Conservation (phyloP, 1,140 invertebrate genomes). For the Heliconius hewitsoni region DNA sequence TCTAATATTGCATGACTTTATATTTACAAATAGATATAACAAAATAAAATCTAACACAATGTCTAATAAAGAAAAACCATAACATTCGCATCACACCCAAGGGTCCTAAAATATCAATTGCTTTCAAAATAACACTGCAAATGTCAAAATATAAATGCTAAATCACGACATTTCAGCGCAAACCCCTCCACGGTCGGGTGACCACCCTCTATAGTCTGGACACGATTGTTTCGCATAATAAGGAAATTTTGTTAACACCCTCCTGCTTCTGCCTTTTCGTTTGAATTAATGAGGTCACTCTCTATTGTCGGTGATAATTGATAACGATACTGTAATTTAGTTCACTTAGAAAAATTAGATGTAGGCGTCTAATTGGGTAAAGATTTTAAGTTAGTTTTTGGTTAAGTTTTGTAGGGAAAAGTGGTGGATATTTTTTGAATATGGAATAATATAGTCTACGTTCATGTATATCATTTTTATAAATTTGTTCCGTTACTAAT, state of each 20-base stretch:
- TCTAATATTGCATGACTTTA: no score
- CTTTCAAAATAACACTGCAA: constrained; percentile 47
- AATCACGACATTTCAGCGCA: constrained; percentile 43
- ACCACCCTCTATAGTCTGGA: constrained; percentile 42
- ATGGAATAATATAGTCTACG: no score
- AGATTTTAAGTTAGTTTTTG: no score
- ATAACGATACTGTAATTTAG: not conserved
- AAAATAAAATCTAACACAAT: not conserved
- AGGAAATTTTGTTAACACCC: constrained; percentile 42
- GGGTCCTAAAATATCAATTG: constrained; percentile 14
- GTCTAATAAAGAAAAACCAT: not conserved
- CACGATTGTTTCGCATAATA: constrained; percentile 27
- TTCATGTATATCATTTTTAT: no score
- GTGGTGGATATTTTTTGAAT: no score
- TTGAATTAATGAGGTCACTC: constrained; percentile 30
- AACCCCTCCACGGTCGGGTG: constrained; percentile 42
- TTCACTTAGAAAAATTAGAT: not conserved
- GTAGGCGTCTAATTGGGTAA: not conserved
- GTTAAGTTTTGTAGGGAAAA: no score
- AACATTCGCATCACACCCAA: constrained; percentile 14
- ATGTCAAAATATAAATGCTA: constrained; percentile 56
- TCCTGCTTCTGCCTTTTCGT: constrained; percentile 30
- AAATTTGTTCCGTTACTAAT: no score
- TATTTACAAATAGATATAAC: not conserved
- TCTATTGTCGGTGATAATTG: constrained; percentile 19